These are phyloP conservation scores for Drosophila nr. fundita DNA, from an alignment of 2,888 invertebrate genomes.

Conservation along the genomic window DNA sequence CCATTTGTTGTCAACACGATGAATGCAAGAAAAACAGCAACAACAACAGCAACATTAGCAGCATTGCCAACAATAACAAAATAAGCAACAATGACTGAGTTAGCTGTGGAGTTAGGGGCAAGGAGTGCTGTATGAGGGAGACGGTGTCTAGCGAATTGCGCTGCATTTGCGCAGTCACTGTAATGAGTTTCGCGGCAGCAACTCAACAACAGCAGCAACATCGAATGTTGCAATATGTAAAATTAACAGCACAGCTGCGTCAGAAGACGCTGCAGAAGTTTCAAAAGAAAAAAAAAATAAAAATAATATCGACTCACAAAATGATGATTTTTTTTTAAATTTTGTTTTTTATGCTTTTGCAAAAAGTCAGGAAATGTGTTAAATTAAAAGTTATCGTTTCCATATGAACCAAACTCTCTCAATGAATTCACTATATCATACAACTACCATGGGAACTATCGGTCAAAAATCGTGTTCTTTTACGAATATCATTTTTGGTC, in stretches of 20 bases:
- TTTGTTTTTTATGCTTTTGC: background rate
- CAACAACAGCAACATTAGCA: slow-evolving; percentile 21
- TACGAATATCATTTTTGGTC: background rate
- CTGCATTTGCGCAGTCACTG: slow-evolving; percentile 75
- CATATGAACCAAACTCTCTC: background rate
- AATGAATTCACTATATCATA: background rate
- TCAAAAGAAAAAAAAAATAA: background rate
- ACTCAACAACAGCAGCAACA: slow-evolving; percentile 30
- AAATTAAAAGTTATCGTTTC: background rate
- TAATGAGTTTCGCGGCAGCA: slow-evolving; percentile 64
- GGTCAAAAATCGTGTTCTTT: background rate
- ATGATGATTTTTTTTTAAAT: background rate
- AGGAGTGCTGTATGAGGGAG: background rate
- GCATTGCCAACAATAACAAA: slow-evolving; percentile 15
- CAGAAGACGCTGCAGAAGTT: slow-evolving; percentile 34
- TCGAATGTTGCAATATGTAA: slow-evolving; percentile 70
- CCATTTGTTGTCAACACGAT: slow-evolving; percentile 78
- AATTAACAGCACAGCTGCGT: slow-evolving; percentile 61
- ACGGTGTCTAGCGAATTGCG: slow-evolving; percentile 38
- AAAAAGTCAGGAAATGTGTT: background rate
- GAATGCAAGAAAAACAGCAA: slow-evolving; percentile 59
- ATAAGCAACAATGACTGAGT: slow-evolving; percentile 46
- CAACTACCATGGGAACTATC: background rate
- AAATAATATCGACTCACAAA: slow-evolving; percentile 3
- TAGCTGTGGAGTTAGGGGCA: background rate